Evolutionary conservation across 1,140 invertebrate species (phyloP).

Genomic region (Drosophila kepulauana): DNA sequence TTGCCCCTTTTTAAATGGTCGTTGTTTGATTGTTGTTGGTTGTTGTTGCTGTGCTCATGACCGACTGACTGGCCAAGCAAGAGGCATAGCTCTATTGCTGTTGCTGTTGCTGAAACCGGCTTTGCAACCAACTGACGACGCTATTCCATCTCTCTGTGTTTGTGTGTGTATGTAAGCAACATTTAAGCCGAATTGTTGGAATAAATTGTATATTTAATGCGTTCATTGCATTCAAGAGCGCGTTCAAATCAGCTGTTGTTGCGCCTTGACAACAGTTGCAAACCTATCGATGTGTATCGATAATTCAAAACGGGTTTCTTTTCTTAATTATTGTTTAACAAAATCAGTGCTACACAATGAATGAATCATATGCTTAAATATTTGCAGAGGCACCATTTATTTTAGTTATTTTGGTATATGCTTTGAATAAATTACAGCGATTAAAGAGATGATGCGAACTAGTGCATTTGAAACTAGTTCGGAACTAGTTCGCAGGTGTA

Average conservation of each 20-base stretch:
- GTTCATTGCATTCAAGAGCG: slow-evolving; percentile 47
- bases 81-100: slow-evolving; percentile 15
- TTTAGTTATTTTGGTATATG: background rate
- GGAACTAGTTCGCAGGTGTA: background rate
- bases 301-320: slow-evolving; percentile 7
- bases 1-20: slow-evolving; percentile 32
- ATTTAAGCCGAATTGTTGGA: slow-evolving; percentile 23
- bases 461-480: background rate
- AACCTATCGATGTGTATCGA: slow-evolving; percentile 21
- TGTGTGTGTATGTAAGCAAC: slow-evolving; percentile 8
- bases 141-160: background rate
- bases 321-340: too few relatives aligned
- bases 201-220: slow-evolving; percentile 37
- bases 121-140: slow-evolving; percentile 23
- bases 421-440: background rate
- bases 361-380: slow-evolving; percentile 2
- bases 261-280: slow-evolving; percentile 22
- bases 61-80: slow-evolving; percentile 46
- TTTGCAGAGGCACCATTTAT: background rate
- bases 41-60: slow-evolving; percentile 41
- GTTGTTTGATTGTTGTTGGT: slow-evolving; percentile 16
- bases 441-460: too few relatives aligned
- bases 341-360: background rate
- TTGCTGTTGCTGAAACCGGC: slow-evolving; percentile 33
- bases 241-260: slow-evolving; percentile 34